phyloP scores from a whole-genome alignment of 2,888 invertebrate genomes.

The Eupithecia tripunctaria region DNA sequence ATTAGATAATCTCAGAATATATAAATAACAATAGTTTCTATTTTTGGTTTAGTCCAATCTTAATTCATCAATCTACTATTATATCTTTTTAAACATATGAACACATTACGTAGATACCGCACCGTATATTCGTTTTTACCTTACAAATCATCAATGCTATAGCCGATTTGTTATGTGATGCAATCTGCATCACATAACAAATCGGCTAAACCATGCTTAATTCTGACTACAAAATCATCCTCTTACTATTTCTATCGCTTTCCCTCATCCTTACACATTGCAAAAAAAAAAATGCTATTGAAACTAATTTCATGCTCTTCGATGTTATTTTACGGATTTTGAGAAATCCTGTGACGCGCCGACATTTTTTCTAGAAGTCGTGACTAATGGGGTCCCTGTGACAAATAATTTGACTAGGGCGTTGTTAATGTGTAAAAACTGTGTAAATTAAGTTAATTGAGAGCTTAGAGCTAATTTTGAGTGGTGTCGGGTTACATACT shows the following conservation, averaged over 20 bases:
- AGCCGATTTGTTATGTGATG: too few species aligned
- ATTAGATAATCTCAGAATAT: too few species aligned
- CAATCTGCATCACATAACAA: background rate
- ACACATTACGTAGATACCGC: too few species aligned
- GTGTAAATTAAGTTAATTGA: slow-evolving; percentile 18
- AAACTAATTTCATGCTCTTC: slow-evolving; percentile 40
- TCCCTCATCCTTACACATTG: background rate
- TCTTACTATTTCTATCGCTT: background rate
- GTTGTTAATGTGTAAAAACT: background rate
- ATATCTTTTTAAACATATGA: too few species aligned
- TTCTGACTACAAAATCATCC: background rate
- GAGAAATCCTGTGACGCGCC: slow-evolving; percentile 40
- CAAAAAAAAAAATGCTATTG: slow-evolving; percentile 24
- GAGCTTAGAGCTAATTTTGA: slow-evolving; percentile 18
- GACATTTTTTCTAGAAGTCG: slow-evolving; percentile 30
- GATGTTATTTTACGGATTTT: slow-evolving; percentile 38
- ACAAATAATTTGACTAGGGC: slow-evolving; percentile 4
- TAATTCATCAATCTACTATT: too few species aligned
- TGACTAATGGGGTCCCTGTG: slow-evolving; percentile 28
- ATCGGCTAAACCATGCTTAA: background rate
- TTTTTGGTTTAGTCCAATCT: too few species aligned
- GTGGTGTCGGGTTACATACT: slow-evolving; percentile 9
- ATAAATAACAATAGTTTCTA: too few species aligned
- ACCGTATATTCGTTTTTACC: too few species aligned
- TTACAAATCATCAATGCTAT: too few species aligned